phyloP scores from a whole-genome alignment of 2,113 vertebrate genomes.

The Ovis aries region DNA sequence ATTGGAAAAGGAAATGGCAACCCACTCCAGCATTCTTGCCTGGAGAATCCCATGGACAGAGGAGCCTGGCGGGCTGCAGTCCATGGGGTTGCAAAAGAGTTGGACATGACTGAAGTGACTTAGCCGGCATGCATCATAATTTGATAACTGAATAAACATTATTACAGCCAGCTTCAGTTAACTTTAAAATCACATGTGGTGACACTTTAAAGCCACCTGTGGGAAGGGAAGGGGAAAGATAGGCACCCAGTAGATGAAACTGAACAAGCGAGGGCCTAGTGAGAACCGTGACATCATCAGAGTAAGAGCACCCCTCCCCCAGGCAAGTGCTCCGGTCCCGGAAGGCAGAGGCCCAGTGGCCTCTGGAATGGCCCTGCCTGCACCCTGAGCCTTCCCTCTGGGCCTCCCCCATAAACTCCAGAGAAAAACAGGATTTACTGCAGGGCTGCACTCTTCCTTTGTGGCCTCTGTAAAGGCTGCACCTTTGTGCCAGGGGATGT shows the following conservation, averaged over 20 bases:
- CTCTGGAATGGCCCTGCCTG: fast-evolving
- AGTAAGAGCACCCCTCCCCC: fast-evolving
- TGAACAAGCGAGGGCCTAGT: fast-evolving
- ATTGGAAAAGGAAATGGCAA: not conserved
- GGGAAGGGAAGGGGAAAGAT: no score
- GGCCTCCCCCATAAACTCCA: fast-evolving
- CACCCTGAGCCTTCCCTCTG: not conserved
- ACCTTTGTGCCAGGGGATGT: not conserved
- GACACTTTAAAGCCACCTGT: not conserved
- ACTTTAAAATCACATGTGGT: not conserved
- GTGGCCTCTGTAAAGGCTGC: not conserved
- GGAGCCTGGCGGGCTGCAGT: not conserved
- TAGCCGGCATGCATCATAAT: not conserved
- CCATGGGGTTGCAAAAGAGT: not conserved
- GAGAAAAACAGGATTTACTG: not conserved
- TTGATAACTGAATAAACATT: not conserved
- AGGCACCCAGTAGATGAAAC: fast-evolving
- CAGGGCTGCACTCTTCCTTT: not conserved
- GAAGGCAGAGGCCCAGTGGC: no score
- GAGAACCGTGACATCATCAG: fast-evolving
- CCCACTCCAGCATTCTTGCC: not conserved
- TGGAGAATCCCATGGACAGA: not conserved
- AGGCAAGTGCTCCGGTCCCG: not conserved
- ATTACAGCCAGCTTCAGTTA: not conserved
- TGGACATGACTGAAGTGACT: not conserved